phyloP scores from a whole-genome alignment of 2,797 vertebrate genomes.

The Natrix natrix region DNA sequence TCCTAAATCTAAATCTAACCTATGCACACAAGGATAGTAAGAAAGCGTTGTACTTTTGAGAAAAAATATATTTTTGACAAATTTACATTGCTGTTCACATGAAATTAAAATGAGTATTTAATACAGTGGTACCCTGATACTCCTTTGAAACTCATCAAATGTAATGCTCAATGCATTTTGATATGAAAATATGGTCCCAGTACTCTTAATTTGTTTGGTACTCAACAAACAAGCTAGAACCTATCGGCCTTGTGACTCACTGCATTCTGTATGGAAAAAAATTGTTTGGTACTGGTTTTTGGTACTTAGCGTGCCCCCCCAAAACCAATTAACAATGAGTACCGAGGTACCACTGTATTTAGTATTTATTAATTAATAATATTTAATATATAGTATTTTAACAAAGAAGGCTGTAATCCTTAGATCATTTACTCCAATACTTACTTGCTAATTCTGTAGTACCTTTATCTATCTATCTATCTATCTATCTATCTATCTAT shows the following conservation, averaged over 20 bases:
- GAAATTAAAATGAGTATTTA: constrained; percentile 25
- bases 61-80: constrained; percentile 11
- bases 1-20: background rate
- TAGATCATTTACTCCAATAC: background rate
- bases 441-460: background rate
- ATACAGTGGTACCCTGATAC: background rate
- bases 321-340: background rate
- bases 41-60: background rate
- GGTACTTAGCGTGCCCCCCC: background rate
- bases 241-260: background rate
- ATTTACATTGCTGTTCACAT: constrained; percentile 24
- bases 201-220: background rate
- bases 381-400: background rate
- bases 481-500: too few species aligned
- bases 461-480: background rate
- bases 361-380: background rate
- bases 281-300: background rate
- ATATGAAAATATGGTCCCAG: background rate
- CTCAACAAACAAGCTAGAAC: background rate
- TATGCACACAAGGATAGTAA: background rate
- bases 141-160: background rate
- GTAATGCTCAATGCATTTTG: background rate
- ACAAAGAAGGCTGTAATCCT: constrained; percentile 25
- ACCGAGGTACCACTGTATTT: background rate
- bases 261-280: background rate